phyloP scores from a whole-genome alignment of 2,888 invertebrate species.

The Branchellion lobata region DNA sequence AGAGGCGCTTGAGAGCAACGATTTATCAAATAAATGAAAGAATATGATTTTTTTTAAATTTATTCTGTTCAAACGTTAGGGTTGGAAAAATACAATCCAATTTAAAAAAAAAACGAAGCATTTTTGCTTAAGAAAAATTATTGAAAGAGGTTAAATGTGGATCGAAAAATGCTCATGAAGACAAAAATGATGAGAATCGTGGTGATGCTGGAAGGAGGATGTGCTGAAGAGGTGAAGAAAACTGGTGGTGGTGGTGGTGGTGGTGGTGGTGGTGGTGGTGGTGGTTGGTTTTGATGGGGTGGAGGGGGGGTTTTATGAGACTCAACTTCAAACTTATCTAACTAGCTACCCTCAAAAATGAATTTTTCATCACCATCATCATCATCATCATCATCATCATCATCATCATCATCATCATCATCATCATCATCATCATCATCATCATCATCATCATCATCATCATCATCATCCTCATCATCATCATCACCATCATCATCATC shows the following conservation, averaged over 20 bases:
- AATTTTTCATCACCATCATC: conserved; percentile 6
- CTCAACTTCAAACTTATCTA: background rate
- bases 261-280: conserved; percentile 8
- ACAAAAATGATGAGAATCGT: no score
- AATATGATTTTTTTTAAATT: no score
- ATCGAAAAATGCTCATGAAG: no score
- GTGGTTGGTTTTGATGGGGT: background rate
- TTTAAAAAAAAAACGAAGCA: no score
- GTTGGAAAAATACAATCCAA: no score
- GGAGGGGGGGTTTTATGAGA: background rate
- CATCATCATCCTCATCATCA: conserved; percentile 26
- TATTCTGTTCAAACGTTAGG: no score
- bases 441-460: background rate
- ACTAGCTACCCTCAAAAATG: background rate
- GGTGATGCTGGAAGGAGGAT: conserved; percentile 26
- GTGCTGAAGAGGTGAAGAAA: no score
- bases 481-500: conserved; percentile 22
- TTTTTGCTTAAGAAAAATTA: no score
- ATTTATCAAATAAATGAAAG: no score
- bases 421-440: conserved; percentile 31
- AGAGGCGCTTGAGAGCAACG: no score
- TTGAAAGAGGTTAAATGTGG: no score
- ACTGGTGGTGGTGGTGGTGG: background rate
- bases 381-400: conserved; percentile 16
- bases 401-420: conserved; percentile 25